Evolutionary conservation across 2,113 vertebrate species (phyloP).

Genomic region (Periophthalmus modestus): DNA sequence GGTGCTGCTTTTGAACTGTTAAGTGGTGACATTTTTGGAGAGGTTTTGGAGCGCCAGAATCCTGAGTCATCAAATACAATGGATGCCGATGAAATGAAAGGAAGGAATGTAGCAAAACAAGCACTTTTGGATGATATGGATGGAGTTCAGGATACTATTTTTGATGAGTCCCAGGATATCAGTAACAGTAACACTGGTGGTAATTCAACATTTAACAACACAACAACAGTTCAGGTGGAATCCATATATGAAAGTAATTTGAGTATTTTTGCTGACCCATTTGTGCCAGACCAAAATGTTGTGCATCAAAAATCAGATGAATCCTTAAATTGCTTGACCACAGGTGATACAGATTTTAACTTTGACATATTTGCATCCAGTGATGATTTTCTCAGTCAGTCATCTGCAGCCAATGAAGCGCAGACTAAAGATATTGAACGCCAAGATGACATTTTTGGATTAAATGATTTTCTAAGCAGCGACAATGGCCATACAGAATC

Average conservation of each 20-base stretch:
- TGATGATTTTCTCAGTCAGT: slow-evolving; percentile 20
- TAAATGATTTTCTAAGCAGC: slow-evolving; percentile 20
- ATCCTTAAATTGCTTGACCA: slow-evolving; percentile 13
- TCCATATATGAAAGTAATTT: slow-evolving; percentile 20
- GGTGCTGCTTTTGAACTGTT: background rate
- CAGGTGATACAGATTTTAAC: background rate
- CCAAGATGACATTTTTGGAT: slow-evolving; percentile 56
- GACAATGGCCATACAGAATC: slow-evolving; percentile 5
- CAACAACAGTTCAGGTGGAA: background rate
- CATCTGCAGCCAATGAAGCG: slow-evolving; percentile 3
- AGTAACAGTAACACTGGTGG: background rate
- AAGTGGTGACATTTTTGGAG: slow-evolving; percentile 8
- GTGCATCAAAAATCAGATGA: slow-evolving; percentile 17
- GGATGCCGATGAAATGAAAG: background rate
- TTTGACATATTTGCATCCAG: slow-evolving; percentile 69
- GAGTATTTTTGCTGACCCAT: slow-evolving; percentile 10
- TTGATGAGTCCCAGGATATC: background rate
- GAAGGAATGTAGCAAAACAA: background rate
- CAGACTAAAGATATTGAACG: slow-evolving; percentile 20
- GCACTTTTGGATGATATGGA: background rate
- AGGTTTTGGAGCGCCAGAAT: background rate
- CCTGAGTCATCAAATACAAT: background rate
- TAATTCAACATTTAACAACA: slow-evolving; percentile 2
- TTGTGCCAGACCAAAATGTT: background rate
- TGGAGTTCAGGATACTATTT: background rate